These are phyloP conservation scores for Halictus quadricinctus DNA, from an alignment of 2,888 invertebrate genomes.

Conservation along the genomic window DNA sequence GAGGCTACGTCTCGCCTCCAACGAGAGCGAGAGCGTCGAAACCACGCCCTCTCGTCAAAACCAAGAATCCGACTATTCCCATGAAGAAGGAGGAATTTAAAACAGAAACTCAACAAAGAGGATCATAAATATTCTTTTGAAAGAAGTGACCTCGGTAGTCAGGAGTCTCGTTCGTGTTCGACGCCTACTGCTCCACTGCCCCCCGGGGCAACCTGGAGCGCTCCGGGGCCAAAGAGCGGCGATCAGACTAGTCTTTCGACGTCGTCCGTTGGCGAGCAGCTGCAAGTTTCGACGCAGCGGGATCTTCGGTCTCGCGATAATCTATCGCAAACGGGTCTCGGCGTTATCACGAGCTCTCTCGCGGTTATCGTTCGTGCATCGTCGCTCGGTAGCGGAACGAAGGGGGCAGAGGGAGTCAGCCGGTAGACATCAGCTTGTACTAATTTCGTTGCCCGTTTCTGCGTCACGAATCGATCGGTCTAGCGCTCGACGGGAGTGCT, in stretches of 20 bases:
- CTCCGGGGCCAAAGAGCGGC: neutral
- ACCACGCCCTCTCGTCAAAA: too few relatives aligned
- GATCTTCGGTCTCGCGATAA: conserved; percentile 37
- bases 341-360: conserved; percentile 29
- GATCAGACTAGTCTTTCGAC: neutral
- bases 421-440: conserved; percentile 8
- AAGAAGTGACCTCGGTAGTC: too few relatives aligned
- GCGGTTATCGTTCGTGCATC: conserved; percentile 40
- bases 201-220: neutral
- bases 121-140: neutral
- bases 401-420: neutral
- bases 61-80: too few relatives aligned
- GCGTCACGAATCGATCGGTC: conserved; percentile 49
- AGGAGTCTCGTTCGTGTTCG: neutral
- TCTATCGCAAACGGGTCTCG: conserved; percentile 29
- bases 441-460: conserved; percentile 30
- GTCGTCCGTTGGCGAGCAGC: conserved; percentile 3
- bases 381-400: conserved; percentile 22
- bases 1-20: neutral
- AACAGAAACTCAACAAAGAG: neutral
- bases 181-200: too few relatives aligned
- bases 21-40: too few relatives aligned
- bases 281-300: conserved; percentile 11
- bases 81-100: too few relatives aligned
- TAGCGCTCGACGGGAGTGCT: conserved; percentile 13